Evolutionary conservation across 2,797 vertebrate genomes (phyloP).

Genomic region (Oryzias dopingdopingensis): DNA sequence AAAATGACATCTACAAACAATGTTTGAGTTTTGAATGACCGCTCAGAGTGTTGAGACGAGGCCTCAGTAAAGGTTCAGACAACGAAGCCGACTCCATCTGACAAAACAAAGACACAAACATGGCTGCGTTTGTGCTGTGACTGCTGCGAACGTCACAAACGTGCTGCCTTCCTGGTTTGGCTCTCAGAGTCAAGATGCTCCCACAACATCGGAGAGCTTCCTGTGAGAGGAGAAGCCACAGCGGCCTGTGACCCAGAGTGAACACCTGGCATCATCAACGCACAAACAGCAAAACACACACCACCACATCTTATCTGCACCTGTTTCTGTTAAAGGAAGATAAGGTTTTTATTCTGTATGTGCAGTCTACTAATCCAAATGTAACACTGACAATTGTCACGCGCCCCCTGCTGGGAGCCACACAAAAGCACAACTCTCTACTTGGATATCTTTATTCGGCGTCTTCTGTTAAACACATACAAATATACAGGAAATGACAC

Average conservation of each 20-base stretch:
- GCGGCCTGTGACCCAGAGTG: slow-evolving; percentile 58
- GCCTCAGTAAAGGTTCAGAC: too few relatives aligned
- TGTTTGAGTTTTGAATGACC: too few relatives aligned
- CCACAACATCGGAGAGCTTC: slow-evolving; percentile 54
- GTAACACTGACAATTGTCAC: not conserved
- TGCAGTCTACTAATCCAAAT: slow-evolving; percentile 12
- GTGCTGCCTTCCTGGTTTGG: slow-evolving; percentile 16
- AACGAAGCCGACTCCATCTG: too few relatives aligned
- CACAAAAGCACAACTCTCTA: slow-evolving; percentile 3
- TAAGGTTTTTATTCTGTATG: not conserved
- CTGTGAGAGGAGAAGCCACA: slow-evolving; percentile 65
- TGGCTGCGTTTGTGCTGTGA: too few relatives aligned
- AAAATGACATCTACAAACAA: too few relatives aligned
- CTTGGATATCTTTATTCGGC: slow-evolving; percentile 52
- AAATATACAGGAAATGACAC: slow-evolving; percentile 65
- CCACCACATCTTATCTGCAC: slow-evolving; percentile 20
- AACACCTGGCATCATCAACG: slow-evolving; percentile 65
- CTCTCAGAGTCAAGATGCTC: slow-evolving; percentile 25
- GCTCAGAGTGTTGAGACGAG: too few relatives aligned
- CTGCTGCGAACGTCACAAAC: not conserved
- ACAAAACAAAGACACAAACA: too few relatives aligned
- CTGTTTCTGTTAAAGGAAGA: slow-evolving; percentile 20
- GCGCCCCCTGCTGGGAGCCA: slow-evolving; percentile 47
- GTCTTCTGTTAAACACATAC: slow-evolving; percentile 65
- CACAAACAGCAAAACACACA: slow-evolving; percentile 25